Percentiles rank a stretch among this genome's conserved stretches.
Evolutionary conservation across 2,797 vertebrate species (phyloP).

Genomic region (Brachyrhaphis roseni): DNA sequence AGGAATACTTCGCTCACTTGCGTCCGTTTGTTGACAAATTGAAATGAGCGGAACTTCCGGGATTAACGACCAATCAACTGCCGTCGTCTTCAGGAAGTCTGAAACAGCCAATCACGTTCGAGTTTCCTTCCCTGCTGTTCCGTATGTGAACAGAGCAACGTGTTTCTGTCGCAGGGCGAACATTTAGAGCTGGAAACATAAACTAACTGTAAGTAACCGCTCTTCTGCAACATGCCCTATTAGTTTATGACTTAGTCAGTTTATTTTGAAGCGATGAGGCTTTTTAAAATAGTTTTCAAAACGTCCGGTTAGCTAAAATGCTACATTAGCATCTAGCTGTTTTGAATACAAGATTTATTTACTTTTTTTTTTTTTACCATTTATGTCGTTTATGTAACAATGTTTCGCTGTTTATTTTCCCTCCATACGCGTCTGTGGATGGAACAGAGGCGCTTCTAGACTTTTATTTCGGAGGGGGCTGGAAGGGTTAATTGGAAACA

Average conservation of each 20-base stretch:
- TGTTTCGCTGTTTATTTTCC: background rate
- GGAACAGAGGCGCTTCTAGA: background rate
- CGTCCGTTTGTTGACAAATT: conserved; percentile 47
- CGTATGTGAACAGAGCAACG: conserved; percentile 51
- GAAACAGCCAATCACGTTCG: conserved; percentile 49
- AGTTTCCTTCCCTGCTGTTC: conserved; percentile 32
- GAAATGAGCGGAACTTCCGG: conserved; percentile 12
- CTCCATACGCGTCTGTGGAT: background rate
- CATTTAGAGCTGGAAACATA: background rate
- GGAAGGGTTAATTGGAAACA: background rate
- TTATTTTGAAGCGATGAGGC: fast-evolving
- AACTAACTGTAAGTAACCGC: conserved; percentile 14
- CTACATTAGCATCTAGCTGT: conserved; percentile 9
- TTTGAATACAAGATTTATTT: background rate
- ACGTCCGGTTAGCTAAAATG: background rate
- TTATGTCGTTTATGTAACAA: background rate
- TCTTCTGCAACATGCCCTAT: fast-evolving
- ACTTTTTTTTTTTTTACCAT: background rate
- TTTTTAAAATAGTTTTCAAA: background rate
- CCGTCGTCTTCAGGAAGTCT: background rate
- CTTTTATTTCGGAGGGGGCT: background rate
- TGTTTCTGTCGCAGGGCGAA: background rate
- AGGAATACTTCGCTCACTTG: background rate
- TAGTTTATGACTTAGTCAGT: fast-evolving
- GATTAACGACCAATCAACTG: conserved; percentile 57